These are phyloP conservation scores for Apis laboriosa DNA, from an alignment of 1,140 invertebrate species.

Conservation along the genomic window DNA sequence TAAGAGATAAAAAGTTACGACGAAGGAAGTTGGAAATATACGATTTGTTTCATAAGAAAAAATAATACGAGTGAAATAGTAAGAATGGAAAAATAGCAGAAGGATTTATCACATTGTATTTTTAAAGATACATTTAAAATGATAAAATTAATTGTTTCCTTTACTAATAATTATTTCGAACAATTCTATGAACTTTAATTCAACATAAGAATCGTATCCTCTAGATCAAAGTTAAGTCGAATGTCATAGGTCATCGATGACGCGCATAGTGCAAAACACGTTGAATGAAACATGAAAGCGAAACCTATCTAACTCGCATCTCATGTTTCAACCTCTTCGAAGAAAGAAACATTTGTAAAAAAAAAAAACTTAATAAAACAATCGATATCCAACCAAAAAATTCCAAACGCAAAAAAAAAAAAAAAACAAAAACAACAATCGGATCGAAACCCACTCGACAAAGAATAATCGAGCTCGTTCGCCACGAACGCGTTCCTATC, in stretches of 20 bases:
- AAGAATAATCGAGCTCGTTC: neutral
- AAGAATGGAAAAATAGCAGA: neutral
- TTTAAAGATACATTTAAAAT: neutral
- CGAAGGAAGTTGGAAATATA: neutral
- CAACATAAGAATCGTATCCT: neutral
- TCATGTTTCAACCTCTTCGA: no score
- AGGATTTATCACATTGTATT: neutral
- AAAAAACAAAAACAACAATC: no score
- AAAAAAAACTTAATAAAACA: no score
- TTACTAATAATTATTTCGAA: neutral
- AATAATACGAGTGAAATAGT: no score
- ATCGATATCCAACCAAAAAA: no score
- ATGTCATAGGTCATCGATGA: neutral
- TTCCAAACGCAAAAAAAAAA: no score
- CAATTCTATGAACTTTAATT: neutral
- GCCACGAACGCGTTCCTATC: neutral
- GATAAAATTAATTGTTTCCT: no score
- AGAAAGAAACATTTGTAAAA: neutral
- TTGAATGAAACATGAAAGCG: neutral
- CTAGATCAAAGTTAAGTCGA: neutral
- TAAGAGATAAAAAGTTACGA: neutral
- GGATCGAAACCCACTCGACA: no score
- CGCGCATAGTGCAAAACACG: neutral
- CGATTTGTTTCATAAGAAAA: neutral
- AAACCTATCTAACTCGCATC: neutral